Conservation (phyloP, 2,797 vertebrate species). For the Chelmon rostratus region DNA sequence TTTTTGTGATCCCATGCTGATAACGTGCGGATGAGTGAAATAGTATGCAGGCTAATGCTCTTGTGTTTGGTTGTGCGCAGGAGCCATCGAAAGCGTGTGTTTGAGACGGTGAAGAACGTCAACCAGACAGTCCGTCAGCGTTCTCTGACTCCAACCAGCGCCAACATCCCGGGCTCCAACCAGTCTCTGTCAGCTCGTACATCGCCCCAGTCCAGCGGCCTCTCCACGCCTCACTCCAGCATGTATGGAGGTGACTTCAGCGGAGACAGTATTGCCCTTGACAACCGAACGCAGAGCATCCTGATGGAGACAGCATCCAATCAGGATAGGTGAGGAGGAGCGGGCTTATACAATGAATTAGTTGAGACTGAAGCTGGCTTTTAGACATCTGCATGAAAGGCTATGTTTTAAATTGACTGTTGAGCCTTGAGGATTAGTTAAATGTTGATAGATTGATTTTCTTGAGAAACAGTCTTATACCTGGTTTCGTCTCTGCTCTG, state of each 20-base stretch:
- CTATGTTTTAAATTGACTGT: not conserved
- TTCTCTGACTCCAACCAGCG: conserved; percentile 89
- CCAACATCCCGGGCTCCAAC: conserved; percentile 98
- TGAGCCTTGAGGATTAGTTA: not conserved
- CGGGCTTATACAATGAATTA: fast-evolving
- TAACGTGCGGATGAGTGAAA: not conserved
- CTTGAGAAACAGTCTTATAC: not conserved
- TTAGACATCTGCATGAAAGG: not conserved
- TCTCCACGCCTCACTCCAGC: conserved; percentile 90
- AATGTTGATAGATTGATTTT: not conserved
- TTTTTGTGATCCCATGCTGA: not conserved
- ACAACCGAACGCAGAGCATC: conserved; percentile 94
- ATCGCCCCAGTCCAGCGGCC: conserved; percentile 90
- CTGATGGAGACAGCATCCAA: conserved; percentile 89
- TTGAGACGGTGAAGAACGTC: conserved; percentile 94
- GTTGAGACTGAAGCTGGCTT: not conserved
- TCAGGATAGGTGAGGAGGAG: conserved; percentile 73
- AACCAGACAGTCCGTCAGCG: conserved; percentile 93
- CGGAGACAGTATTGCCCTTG: conserved; percentile 86
- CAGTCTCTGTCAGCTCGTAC: conserved; percentile 91
- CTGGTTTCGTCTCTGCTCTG: not conserved
- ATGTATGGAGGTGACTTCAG: conserved; percentile 87
- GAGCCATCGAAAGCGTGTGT: conserved; percentile 91
- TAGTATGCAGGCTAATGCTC: no score
- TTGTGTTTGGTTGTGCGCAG: conserved; percentile 74